Evolutionary conservation across 2,888 invertebrate species (phyloP), one percentile per base, ranked within the genome.

Genomic region (Phorcus lineatus): DNA sequence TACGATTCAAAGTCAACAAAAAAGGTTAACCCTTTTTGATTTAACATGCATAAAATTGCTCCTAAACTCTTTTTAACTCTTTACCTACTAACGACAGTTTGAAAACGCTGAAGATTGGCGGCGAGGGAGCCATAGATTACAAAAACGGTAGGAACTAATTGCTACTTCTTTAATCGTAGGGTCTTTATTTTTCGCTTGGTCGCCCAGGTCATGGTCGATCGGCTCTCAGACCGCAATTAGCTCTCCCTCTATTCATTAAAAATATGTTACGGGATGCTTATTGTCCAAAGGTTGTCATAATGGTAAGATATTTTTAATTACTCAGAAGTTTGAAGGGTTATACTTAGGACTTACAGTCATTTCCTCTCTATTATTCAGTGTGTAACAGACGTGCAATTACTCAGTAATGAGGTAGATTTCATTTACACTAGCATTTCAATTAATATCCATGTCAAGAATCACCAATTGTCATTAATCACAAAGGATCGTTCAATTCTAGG

Each of bases 221-320:
- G 24, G 62, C 24, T 28, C 28, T 9, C 62, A 11, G 24, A 62
- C 62, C 28, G 24, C 28, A 22, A 62, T 62, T 62, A 62, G 28
- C 11, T 13, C 28, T 62, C 28, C 9, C 28, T 62, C 24, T 9
- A 22, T 62, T 62, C 62, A 62, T 62, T 62, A 62, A 62, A 62
- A 28, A 62, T 62, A 62, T 62, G 62, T 62, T 62, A 62, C 62
- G 62, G 62, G 62, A 62, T 28, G 62, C 62, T 62, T 62, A 62
- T 28, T 62, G 62, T 62, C 62, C 24, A 62, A 62, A 62, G 62
- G 62, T 62, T 28, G 28, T 28, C 13, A 62, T 62, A 62, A 16
- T 28, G 62, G 28, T 62, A 62, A 62, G 28, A 24, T 62, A 22
- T 24, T 62, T 62, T 62, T 62, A 62, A 62, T 62, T 62, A 62